Conservation (phyloP, 2,797 vertebrate genomes). For the Ctenosaura bakeri region DNA sequence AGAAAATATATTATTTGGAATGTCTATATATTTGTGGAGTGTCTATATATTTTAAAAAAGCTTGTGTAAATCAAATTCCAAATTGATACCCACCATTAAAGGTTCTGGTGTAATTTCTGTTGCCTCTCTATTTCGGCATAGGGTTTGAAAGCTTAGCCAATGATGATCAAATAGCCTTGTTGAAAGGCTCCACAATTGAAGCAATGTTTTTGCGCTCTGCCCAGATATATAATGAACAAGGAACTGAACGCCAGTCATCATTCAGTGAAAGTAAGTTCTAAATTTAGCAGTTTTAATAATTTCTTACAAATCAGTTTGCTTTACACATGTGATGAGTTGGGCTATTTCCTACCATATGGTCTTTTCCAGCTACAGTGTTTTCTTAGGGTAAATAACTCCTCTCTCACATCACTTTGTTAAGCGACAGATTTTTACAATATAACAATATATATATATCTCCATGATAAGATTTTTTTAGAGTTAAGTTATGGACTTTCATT, state of each 20-base stretch:
- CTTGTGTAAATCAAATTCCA: constrained; percentile 4
- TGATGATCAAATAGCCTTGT: constrained; percentile 89
- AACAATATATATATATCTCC: background rate
- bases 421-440: background rate
- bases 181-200: constrained; percentile 90
- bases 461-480: background rate
- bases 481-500: constrained; percentile 37
- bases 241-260: constrained; percentile 69
- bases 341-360: background rate
- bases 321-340: background rate
- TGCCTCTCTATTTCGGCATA: constrained; percentile 68
- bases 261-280: constrained; percentile 83
- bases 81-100: background rate
- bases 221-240: constrained; percentile 89
- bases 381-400: background rate
- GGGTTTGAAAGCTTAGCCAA: constrained; percentile 91
- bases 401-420: background rate
- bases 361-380: background rate
- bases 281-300: background rate
- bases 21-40: background rate
- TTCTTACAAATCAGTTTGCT: background rate
- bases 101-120: background rate
- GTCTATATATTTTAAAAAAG: background rate
- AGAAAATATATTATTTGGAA: background rate
- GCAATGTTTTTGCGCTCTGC: constrained; percentile 91